Conservation (phyloP, 1,140 invertebrate genomes). For the Caligus rogercresseyi region DNA sequence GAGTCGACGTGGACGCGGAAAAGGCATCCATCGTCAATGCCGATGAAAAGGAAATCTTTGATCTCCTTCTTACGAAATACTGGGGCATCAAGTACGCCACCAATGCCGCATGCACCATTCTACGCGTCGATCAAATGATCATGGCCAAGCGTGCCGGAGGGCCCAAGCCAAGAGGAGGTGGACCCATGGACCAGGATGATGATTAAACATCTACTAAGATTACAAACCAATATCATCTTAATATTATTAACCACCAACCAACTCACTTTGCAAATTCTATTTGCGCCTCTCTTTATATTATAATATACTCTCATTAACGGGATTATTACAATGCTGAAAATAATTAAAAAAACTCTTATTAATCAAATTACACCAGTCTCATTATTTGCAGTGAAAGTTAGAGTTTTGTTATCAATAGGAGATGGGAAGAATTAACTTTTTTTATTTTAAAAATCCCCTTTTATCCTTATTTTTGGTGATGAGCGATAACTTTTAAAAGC, state of each 20-base stretch:
- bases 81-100: slow-evolving; percentile 93
- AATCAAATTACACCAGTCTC: too few species aligned
- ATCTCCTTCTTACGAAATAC: slow-evolving; percentile 68
- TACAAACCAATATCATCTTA: neutral
- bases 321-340: neutral
- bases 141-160: slow-evolving; percentile 94
- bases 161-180: slow-evolving; percentile 52
- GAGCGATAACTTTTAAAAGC: too few species aligned
- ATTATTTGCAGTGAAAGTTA: too few species aligned
- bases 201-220: slow-evolving; percentile 30
- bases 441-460: too few species aligned
- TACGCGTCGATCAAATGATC: slow-evolving; percentile 96
- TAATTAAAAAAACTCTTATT: too few species aligned
- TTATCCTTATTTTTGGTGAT: too few species aligned
- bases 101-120: slow-evolving; percentile 68
- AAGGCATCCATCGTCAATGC: slow-evolving; percentile 25
- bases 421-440: too few species aligned
- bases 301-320: neutral
- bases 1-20: slow-evolving; percentile 63
- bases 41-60: slow-evolving; percentile 36
- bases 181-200: slow-evolving; percentile 48
- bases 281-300: neutral
- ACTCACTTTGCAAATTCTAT: neutral
- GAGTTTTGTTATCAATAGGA: too few species aligned
- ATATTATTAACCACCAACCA: neutral